Evolutionary conservation across 2,888 invertebrate genomes (phyloP).

Genomic region (Drosophila pseudotalamancana): DNA sequence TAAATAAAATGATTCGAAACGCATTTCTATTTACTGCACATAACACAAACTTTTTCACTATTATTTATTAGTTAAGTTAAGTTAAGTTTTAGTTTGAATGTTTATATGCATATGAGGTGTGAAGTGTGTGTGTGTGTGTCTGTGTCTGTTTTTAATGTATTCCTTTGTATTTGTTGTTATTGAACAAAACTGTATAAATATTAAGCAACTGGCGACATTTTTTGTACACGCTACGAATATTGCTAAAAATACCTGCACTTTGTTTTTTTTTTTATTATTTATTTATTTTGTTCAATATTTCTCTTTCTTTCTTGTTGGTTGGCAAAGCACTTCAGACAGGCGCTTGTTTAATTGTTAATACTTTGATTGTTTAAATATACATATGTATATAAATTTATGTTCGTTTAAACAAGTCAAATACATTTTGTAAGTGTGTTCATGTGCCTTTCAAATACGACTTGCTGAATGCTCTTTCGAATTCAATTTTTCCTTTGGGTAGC

Average conservation of each 20-base stretch:
- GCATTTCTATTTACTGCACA: conserved; percentile 53
- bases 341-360: conserved; percentile 68
- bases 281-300: conserved; percentile 8
- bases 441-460: conserved; percentile 13
- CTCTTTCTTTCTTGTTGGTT: conserved; percentile 16
- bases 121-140: conserved; percentile 26
- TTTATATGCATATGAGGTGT: conserved; percentile 71
- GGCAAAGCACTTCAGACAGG: conserved; percentile 71
- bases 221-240: conserved; percentile 72
- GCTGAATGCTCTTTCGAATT: conserved; percentile 9
- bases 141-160: conserved; percentile 19
- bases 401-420: conserved; percentile 50
- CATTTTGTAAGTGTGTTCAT: conserved; percentile 35
- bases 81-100: conserved; percentile 56
- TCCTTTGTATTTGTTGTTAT: conserved; percentile 9
- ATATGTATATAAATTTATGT: conserved; percentile 19
- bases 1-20: conserved; percentile 36
- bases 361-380: conserved; percentile 56
- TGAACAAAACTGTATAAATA: conserved; percentile 52
- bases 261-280: conserved; percentile 24
- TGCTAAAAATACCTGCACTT: conserved; percentile 73
- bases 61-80: conserved; percentile 33
- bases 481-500: neutral
- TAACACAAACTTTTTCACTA: conserved; percentile 35
- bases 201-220: conserved; percentile 69